Evolutionary conservation across 2,888 invertebrate genomes (phyloP), one percentile per base, ranked within the genome.

Genomic region (Oxycera nigricornis): DNA sequence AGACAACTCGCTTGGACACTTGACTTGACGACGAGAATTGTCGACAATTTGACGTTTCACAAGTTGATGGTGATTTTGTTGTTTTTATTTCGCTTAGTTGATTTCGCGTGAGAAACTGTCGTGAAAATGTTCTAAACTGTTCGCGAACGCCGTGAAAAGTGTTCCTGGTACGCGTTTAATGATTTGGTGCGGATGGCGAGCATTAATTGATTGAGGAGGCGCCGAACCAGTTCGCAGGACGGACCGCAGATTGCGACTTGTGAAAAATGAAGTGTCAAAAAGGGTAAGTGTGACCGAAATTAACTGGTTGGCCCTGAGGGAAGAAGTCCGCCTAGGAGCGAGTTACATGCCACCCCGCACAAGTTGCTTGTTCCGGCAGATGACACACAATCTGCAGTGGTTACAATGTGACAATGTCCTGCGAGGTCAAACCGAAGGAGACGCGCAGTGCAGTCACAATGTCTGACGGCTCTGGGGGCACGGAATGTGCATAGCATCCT

Each of bases 21-120:
- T n/a, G 28, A 59, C 30, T 59, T 30, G 41, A 41, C 65, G 39
- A 65, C 62, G 62, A 62, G 2, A 20, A 11, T 67, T 62, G 35
- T 28, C 46, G 30, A 30, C 24, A 55, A 35, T 70, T 35, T 70
- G 70, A 70, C 70, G 70, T 70, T 70, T 70, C 20, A 52, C 70
- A 68, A 68, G 68, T 68, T 68, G 68, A 68, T 55, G 70, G 70
- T 52, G 35, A 70, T 14, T 65, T 31, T 70, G 70, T 70, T 70
- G 70, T 70, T 70, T 70, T 70, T 70, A 70, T 70, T 70, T 70
- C 55, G 55, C 55, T 52, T 70, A 70, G 70, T 55, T 70, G 52
- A 20, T 70, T 70, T 68, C 50, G 46, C 30, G 28, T 28, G 68
- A 30, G 46, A 39, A 68, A 68, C 52, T 50, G 30, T 68, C 17